Base-by-base conservation (phyloP, 2,888 invertebrate species). In the Andricus quercusramuli region DNA sequence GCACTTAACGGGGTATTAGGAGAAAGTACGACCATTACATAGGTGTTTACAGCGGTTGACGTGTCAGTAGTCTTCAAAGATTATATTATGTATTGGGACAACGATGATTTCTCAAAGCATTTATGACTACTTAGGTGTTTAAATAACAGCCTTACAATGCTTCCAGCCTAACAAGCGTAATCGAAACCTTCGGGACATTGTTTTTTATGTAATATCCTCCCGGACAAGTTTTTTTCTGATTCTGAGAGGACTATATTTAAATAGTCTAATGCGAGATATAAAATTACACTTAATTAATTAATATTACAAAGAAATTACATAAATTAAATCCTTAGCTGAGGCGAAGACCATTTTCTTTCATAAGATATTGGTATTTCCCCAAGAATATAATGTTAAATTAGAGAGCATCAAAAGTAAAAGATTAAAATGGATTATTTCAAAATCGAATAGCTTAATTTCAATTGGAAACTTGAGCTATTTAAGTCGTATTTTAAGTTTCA, bases 1-100 rank as follows among this genome's bases (percentile, higher is more conserved):
- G 56, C 74, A 67, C 79, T 77, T 66, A 78, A 80, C 78, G 47
- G 78, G 78, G 74, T 67, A 56, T 76, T 51, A 77, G 80, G 83
- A 77, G 83, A 82, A 84, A 84, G 82, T 82, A 47, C 68, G 79
- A 67, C 77, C 81, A 74, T 74, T 29, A 56, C 32, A 70, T 29
- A 74, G 56, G 56, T 74, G 74, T 74, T 64, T 64, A 64, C 64
- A 64, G 13, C 25, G 8, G 22, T 64, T 56, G 56, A 74, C 56
- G 51, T 74, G 29, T 74, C 47, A 32, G 70, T 56, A 32, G 74
- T 74, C 74, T 74, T 74, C 56, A 6, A 51, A 47, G 29, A 51
- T 32, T 29, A 74, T 29, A 74, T n/a, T 59, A 13, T 74, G 51
- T 74, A 56, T 74, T 51, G n/a, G 20, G 70, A 51, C 51, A 74